Evolutionary conservation across 2,113 vertebrate species (phyloP).

Genomic region (Oryzias javanicus): DNA sequence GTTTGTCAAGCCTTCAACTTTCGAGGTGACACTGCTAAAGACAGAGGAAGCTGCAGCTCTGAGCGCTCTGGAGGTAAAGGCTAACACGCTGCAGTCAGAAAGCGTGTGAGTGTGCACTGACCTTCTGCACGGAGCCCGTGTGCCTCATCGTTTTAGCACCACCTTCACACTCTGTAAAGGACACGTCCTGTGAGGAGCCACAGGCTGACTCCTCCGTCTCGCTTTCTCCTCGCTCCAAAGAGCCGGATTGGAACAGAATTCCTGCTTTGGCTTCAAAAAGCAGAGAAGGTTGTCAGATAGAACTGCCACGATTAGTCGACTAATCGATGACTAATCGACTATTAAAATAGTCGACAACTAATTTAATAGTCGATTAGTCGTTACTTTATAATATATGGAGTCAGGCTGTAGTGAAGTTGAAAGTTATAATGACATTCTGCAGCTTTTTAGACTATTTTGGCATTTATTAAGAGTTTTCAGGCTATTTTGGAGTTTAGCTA

Average conservation of each 20-base stretch:
- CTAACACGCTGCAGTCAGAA: background rate
- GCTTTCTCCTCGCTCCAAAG: constrained; percentile 29
- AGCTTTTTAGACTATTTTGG: too few relatives aligned
- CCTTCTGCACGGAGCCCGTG: constrained; percentile 8
- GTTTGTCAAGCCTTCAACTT: background rate
- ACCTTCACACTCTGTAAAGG: constrained; percentile 67
- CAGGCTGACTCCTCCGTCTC: constrained; percentile 58
- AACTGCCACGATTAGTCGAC: too few relatives aligned
- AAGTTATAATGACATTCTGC: too few relatives aligned
- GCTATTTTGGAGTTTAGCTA: too few relatives aligned
- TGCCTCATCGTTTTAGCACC: constrained; percentile 36
- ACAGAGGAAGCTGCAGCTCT: background rate
- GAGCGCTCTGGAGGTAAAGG: background rate
- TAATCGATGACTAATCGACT: too few relatives aligned
- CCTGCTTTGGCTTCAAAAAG: constrained; percentile 25
- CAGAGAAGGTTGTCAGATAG: constrained; percentile 21
- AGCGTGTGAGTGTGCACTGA: constrained; percentile 7
- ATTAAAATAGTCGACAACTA: too few relatives aligned
- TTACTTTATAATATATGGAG: too few relatives aligned
- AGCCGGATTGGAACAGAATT: constrained; percentile 14
- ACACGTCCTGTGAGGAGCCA: constrained; percentile 45
- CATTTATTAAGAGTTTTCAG: too few relatives aligned
- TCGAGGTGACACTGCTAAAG: background rate
- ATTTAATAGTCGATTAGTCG: too few relatives aligned
- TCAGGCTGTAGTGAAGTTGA: too few relatives aligned